Percentiles rank a stretch among this genome's conserved stretches.
Evolutionary conservation across 2,888 invertebrate genomes (phyloP).

Genomic region (Drosophila yooni): DNA sequence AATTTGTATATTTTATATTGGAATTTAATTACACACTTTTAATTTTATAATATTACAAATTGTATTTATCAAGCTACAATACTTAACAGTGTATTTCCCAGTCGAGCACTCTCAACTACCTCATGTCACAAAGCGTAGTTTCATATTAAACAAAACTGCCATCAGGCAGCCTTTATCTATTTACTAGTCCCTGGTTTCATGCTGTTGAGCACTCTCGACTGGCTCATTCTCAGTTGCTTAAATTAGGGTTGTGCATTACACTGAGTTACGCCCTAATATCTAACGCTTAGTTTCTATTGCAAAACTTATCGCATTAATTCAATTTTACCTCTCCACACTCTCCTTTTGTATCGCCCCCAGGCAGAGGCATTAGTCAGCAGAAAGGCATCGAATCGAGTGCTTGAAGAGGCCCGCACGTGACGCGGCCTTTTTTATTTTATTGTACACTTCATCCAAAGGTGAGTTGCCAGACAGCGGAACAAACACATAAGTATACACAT

Average conservation of each 20-base stretch:
- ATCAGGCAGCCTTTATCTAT: not conserved
- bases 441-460: constrained; percentile 68
- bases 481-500: not conserved
- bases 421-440: constrained; percentile 53
- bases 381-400: constrained; percentile 29
- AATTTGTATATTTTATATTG: no score
- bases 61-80: not conserved
- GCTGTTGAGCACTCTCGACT: not conserved
- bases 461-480: constrained; percentile 32
- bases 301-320: constrained; percentile 59
- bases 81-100: not conserved
- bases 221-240: not conserved
- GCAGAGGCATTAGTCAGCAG: constrained; percentile 70
- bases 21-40: not conserved
- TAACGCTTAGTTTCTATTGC: constrained; percentile 8
- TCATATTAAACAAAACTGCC: not conserved
- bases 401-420: constrained; percentile 58
- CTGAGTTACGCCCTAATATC: constrained; percentile 5
- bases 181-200: not conserved
- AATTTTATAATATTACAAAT: not conserved
- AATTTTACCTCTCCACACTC: constrained; percentile 22
- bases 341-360: constrained; percentile 18
- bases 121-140: not conserved
- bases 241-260: not conserved
- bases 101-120: not conserved